These are phyloP conservation scores for Trypoxylus dichotomus DNA, from an alignment of 1,140 invertebrate species.

Conservation along the genomic window DNA sequence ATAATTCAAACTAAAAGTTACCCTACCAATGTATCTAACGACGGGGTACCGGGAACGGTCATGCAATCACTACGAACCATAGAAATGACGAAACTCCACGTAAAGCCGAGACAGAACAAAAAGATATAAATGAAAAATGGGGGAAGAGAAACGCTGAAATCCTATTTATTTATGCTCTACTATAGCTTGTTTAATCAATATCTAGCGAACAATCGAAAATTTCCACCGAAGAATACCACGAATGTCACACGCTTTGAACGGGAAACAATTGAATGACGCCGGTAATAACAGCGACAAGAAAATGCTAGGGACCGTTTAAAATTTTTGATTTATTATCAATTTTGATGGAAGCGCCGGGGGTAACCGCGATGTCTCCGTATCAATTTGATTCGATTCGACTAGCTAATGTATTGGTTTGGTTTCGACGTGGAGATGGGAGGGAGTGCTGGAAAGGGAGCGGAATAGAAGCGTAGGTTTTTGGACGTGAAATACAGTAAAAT, in stretches of 20 bases:
- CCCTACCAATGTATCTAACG: neutral
- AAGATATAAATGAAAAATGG: neutral
- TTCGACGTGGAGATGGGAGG: neutral
- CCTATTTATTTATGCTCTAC: neutral
- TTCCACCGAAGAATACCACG: neutral
- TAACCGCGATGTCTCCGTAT: neutral
- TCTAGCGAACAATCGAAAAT: neutral
- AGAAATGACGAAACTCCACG: neutral
- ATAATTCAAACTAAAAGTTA: neutral
- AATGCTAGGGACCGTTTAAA: neutral
- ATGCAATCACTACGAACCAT: neutral
- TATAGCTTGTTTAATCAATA: neutral
- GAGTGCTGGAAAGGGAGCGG: too few relatives aligned
- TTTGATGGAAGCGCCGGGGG: neutral
- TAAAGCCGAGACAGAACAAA: neutral
- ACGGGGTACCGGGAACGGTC: neutral
- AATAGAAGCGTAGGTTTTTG: neutral
- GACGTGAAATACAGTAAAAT: neutral
- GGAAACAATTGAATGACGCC: neutral
- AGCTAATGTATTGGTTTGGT: neutral
- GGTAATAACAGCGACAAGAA: neutral
- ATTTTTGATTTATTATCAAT: conserved; percentile 4
- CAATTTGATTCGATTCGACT: neutral
- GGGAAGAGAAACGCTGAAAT: neutral
- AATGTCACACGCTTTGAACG: neutral